A percentile compares a stretch with the other conserved stretches of the same genome.
Conservation (phyloP, 2,797 vertebrate species). For the Poecilia velifera region DNA sequence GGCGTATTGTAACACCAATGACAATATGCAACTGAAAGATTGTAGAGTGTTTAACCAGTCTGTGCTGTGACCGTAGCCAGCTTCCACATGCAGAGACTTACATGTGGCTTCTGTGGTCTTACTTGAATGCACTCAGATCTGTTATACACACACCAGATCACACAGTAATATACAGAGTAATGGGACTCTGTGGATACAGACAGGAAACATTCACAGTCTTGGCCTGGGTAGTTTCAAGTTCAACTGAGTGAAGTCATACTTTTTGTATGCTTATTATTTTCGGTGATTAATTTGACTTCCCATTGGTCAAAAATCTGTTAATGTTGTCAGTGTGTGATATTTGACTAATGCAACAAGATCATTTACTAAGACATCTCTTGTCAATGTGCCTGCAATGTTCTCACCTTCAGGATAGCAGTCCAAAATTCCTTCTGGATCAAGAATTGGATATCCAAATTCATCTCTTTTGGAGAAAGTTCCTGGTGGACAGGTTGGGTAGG, state of each 20-base stretch:
- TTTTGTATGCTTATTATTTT: conserved; percentile 37
- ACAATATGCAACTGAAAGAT: conserved; percentile 31
- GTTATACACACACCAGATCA: conserved; percentile 28
- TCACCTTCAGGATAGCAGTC: conserved; percentile 93
- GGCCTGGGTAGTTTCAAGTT: conserved; percentile 43
- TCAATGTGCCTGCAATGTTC: too few relatives aligned
- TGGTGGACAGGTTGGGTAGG: conserved; percentile 88
- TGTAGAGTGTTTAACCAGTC: conserved; percentile 33
- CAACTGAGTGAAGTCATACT: conserved; percentile 41
- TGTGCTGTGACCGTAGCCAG: conserved; percentile 35
- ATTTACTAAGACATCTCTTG: conserved; percentile 5
- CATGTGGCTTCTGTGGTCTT: conserved; percentile 43
- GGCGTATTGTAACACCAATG: conserved; percentile 24
- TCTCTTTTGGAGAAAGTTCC: conserved; percentile 87
- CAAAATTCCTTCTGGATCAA: conserved; percentile 83
- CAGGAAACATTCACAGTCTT: conserved; percentile 36
- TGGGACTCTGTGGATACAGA: conserved; percentile 37
- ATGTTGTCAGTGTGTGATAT: not conserved
- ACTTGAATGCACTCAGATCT: conserved; percentile 35
- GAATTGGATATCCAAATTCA: conserved; percentile 83
- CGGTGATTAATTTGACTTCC: conserved; percentile 23
- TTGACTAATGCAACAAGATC: conserved; percentile 20
- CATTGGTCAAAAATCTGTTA: conserved; percentile 20
- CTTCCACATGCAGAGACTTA: conserved; percentile 50
- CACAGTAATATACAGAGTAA: conserved; percentile 33